These are phyloP conservation scores for Xiphorhynchus elegans DNA, from an alignment of 2,113 vertebrate genomes.

Conservation along the genomic window DNA sequence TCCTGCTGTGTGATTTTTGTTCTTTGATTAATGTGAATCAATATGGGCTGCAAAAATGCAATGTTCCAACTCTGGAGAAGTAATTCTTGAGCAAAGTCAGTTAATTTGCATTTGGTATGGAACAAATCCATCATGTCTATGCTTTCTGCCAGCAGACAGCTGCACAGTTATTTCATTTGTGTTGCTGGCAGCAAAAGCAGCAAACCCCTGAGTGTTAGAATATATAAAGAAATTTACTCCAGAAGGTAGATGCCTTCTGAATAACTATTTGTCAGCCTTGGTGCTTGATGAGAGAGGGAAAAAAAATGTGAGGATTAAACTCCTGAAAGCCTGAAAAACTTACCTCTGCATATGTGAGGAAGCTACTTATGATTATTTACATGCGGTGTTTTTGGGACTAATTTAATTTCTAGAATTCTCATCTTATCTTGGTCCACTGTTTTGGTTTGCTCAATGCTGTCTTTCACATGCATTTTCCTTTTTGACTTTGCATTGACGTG, in stretches of 20 bases:
- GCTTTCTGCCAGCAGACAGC: constrained; percentile 21
- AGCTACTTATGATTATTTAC: neutral
- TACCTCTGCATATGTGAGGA: neutral
- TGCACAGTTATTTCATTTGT: constrained; percentile 47
- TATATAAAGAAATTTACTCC: constrained; percentile 29
- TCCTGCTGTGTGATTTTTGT: constrained; percentile 29
- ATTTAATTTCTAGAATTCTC: neutral
- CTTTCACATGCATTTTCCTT: neutral
- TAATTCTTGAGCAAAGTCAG: constrained; percentile 27
- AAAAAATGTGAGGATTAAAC: neutral
- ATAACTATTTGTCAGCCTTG: constrained; percentile 14
- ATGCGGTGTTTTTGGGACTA: neutral
- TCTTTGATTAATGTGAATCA: constrained; percentile 42
- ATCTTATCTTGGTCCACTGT: neutral
- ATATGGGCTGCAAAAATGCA: neutral
- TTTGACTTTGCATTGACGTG: neutral
- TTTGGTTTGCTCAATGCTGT: neutral
- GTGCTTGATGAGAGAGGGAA: neutral
- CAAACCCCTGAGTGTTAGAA: neutral
- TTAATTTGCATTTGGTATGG: constrained; percentile 59
- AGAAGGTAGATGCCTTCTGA: constrained; percentile 34
- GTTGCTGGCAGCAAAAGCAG: constrained; percentile 24
- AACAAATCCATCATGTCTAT: constrained; percentile 58
- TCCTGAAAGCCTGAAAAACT: neutral
- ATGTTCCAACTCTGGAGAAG: neutral